A percentile compares a stretch with the other conserved stretches of the same genome.
Evolutionary conservation across 2,888 invertebrate species (phyloP).

Genomic region (Hypena proboscidalis): DNA sequence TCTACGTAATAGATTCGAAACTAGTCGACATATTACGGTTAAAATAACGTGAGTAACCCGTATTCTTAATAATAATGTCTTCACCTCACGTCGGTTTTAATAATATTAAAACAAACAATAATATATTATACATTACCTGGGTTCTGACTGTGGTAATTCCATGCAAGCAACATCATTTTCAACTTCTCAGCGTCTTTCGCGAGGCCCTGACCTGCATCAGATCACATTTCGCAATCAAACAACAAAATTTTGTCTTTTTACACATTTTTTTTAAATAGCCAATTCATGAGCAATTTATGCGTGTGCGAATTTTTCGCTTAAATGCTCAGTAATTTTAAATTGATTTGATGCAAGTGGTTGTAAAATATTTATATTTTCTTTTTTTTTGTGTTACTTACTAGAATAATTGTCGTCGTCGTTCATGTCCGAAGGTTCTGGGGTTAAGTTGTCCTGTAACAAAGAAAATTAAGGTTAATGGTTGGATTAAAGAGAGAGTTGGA

Average conservation of each 20-base stretch:
- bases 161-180: slow-evolving; percentile 94
- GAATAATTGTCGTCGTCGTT: slow-evolving; percentile 89
- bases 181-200: slow-evolving; percentile 95
- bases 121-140: slow-evolving; percentile 85
- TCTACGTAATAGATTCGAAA: too few relatives aligned
- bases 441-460: slow-evolving; percentile 89
- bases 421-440: slow-evolving; percentile 88
- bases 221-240: slow-evolving; percentile 81
- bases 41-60: too few relatives aligned
- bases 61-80: too few relatives aligned
- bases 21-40: too few relatives aligned
- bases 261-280: slow-evolving; percentile 52
- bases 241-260: slow-evolving; percentile 62
- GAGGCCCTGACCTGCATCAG: slow-evolving; percentile 84
- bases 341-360: slow-evolving; percentile 85
- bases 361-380: slow-evolving; percentile 13
- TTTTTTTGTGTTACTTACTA: slow-evolving; percentile 79
- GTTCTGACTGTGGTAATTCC: slow-evolving; percentile 94
- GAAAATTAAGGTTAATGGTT: slow-evolving; percentile 34
- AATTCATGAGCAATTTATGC: slow-evolving; percentile 66
- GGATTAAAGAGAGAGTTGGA: too few relatives aligned
- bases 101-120: too few relatives aligned
- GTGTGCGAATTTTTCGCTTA: slow-evolving; percentile 10
- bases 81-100: too few relatives aligned
- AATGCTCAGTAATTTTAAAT: slow-evolving; percentile 42